Conservation (phyloP, 2,113 vertebrate genomes). For the Salvator merianae region DNA sequence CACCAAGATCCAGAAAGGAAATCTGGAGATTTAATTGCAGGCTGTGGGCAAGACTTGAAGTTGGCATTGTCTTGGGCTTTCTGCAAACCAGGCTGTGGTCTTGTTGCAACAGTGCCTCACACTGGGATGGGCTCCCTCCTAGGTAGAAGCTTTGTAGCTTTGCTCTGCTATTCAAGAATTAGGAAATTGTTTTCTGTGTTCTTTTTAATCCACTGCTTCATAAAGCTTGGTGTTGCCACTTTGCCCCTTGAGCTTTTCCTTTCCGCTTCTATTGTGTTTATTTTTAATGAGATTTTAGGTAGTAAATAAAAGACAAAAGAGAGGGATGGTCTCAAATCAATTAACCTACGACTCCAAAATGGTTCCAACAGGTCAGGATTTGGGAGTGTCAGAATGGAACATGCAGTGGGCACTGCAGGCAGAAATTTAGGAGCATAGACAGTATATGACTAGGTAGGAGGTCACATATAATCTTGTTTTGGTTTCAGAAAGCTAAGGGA, state of each 20-base stretch:
- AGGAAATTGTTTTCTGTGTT: slow-evolving; percentile 33
- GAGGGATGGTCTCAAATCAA: slow-evolving; percentile 28
- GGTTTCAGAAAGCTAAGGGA: background rate
- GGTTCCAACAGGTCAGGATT: slow-evolving; percentile 20
- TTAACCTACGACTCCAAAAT: slow-evolving; percentile 30
- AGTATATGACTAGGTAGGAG: background rate
- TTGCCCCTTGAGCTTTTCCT: slow-evolving; percentile 29
- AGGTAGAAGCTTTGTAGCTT: background rate
- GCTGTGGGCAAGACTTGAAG: background rate
- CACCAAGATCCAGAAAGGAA: slow-evolving; percentile 1
- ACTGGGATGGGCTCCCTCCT: slow-evolving; percentile 10
- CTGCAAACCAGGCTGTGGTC: background rate
- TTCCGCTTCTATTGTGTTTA: slow-evolving; percentile 26
- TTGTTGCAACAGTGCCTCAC: slow-evolving; percentile 3
- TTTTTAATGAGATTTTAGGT: slow-evolving; percentile 44
- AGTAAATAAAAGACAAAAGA: slow-evolving; percentile 28
- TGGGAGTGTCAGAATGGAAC: slow-evolving; percentile 5
- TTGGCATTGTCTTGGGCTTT: slow-evolving; percentile 4
- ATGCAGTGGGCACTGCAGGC: background rate
- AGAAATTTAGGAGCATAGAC: background rate
- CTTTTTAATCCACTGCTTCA: slow-evolving; percentile 30
- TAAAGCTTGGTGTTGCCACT: slow-evolving; percentile 6
- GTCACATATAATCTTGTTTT: background rate
- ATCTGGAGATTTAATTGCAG: slow-evolving; percentile 13
- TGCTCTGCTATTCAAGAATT: slow-evolving; percentile 9